phyloP scores from a whole-genome alignment of 1,140 invertebrate species.

The Colletes latitarsis region DNA sequence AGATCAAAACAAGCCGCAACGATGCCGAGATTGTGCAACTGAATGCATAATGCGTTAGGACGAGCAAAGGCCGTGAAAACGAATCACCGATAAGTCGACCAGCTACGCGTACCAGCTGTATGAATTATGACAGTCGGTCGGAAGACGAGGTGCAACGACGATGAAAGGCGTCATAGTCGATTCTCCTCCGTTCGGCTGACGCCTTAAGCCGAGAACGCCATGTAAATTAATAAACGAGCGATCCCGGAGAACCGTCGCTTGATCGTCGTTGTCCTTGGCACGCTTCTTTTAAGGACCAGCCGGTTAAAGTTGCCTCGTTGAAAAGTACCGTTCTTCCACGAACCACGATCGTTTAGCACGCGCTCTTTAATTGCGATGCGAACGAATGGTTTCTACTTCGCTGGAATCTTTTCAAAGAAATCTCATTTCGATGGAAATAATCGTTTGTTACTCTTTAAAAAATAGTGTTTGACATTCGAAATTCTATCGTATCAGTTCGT shows the following conservation, averaged over 20 bases:
- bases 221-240: conserved; percentile 58
- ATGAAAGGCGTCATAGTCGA: background rate
- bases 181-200: conserved; percentile 21
- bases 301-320: conserved; percentile 36
- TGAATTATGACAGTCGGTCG: conserved; percentile 33
- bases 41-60: conserved; percentile 17
- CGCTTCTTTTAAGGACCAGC: conserved; percentile 63
- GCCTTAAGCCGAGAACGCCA: conserved; percentile 29
- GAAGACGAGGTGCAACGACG: conserved; percentile 23
- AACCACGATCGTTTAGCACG: conserved; percentile 41
- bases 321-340: conserved; percentile 60
- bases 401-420: background rate
- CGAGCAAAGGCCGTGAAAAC: conserved; percentile 41
- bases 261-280: conserved; percentile 59
- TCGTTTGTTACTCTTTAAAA: too few relatives aligned
- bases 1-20: background rate
- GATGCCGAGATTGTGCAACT: conserved; percentile 25
- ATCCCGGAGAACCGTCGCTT: conserved; percentile 8
- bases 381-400: background rate
- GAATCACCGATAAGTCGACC: conserved; percentile 16
- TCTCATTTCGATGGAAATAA: background rate
- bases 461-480: too few relatives aligned
- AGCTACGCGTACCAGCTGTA: conserved; percentile 2
- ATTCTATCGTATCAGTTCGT: too few relatives aligned
- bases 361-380: conserved; percentile 29